Evolutionary conservation across 2,797 vertebrate genomes (phyloP).

Genomic region (Meriones psammophilus): DNA sequence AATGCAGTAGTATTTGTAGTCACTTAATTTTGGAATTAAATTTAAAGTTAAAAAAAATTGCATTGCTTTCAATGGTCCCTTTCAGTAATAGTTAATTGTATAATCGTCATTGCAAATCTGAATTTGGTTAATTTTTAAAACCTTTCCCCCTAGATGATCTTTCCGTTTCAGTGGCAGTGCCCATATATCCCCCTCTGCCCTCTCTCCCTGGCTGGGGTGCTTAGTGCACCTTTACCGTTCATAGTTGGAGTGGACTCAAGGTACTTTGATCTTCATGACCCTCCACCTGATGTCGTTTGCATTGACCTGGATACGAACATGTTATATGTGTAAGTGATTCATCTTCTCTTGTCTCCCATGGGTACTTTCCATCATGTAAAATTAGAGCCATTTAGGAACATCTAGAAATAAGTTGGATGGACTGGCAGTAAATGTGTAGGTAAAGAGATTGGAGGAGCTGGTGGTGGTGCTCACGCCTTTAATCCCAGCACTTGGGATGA

Average conservation of each 20-base stretch:
- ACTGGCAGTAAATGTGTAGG: neutral
- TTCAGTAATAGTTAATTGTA: constrained; percentile 52
- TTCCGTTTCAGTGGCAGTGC: constrained; percentile 99
- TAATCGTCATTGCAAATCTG: constrained; percentile 54
- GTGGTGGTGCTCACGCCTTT: neutral
- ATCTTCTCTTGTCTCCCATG: constrained; percentile 50
- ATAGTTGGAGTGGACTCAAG: constrained; percentile 99
- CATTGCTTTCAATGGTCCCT: constrained; percentile 10
- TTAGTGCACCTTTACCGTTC: constrained; percentile 97
- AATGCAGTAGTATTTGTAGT: constrained; percentile 46
- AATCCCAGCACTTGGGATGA: neutral
- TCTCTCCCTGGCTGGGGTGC: constrained; percentile 95
- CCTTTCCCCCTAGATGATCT: constrained; percentile 95
- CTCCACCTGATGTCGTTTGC: constrained; percentile 97
- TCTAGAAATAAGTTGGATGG: constrained; percentile 16
- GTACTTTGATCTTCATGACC: constrained; percentile 99
- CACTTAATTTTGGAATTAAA: constrained; percentile 66
- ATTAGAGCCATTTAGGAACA: constrained; percentile 47
- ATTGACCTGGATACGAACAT: constrained; percentile 99
- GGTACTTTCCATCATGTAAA: neutral
- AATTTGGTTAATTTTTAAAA: constrained; percentile 69
- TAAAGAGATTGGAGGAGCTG: neutral
- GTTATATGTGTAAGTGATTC: constrained; percentile 95
- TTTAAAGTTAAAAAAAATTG: constrained; percentile 44
- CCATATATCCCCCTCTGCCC: constrained; percentile 99